Base-by-base conservation (phyloP, 2,797 vertebrate genomes). In the Anas acuta region DNA sequence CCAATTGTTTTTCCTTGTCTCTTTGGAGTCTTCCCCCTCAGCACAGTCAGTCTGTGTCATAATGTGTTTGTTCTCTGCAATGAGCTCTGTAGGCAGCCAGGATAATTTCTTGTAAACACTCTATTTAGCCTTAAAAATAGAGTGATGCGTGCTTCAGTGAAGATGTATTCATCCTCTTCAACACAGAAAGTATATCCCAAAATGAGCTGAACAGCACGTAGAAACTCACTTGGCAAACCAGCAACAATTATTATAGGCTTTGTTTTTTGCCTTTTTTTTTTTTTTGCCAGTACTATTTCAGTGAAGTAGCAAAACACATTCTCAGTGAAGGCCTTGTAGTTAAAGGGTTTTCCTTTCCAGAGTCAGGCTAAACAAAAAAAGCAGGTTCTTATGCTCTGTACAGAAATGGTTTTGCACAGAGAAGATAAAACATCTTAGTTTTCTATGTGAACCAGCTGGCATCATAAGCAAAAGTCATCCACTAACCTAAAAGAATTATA, bases 381-480 rank as follows among this genome's bases (percentile, higher is more conserved):
- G 49, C 26, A 35, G 3, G 6, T 39, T 82, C 25, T 71, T 39
- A 9, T 2, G 6, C n/a, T 14, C 14, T 58, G 28, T 1, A 4
- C 21, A 89, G 45, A 80, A 90, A 60, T 2, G 4, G 35, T 32
- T 81, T 56, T 60, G 14, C 37, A 37, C 7, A 49, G n/a, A 53
- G 64, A 65, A 56, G 7, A 33, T 81, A 15, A 0, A n/a, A 5
- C 15, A 6, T 5, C 5, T 11, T 22, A 3, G 3, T 32, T 86
- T 81, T 72, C 12, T 30, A 1, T 2, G 22, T 25, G 32, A 79
- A 87, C 72, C 47, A 15, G 26, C 19, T 28, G 47, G 16, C 9
- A 20, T 16, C n/a, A 8, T 19, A 64, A 65, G 25, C 13, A 47
- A 43, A 53, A 4, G 13, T 75, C 33, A 47, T 8, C 15, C 14